Evolutionary conservation across 2,888 invertebrate species (phyloP), one percentile per base, ranked within the genome.

Genomic region (Xylocampa areola): DNA sequence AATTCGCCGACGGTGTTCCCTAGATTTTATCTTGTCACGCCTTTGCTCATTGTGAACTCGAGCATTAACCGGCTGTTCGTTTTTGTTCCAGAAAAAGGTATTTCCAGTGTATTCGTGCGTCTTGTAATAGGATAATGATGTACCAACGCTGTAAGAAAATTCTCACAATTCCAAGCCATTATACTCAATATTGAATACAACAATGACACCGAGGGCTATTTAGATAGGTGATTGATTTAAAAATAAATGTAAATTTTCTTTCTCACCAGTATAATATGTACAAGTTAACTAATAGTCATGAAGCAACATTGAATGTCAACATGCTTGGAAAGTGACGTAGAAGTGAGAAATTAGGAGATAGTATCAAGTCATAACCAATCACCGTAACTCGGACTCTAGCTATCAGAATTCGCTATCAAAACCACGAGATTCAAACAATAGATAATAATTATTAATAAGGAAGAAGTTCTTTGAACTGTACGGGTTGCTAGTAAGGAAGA

Each of bases 11-110:
- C 83, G 77, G 79, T 86, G 74, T 82, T 85, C 85, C 81, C 82
- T 82, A 88, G 91, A 92, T 92, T 83, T 86, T 90, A 92, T 92
- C 92, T 89, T 86, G 91, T 92, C 91, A 91, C 91, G 91, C 88
- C 89, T 86, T 81, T 80, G 84, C 85, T 87, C 84, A 88, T 86
- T 87, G 87, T 87, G 81, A 82, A 86, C 81, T 82, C 81, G 71
- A 80, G 79, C 84, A 67, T 82, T 86, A 86, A 88, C 82, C 74
- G 82, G 76, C 80, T 77, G 73, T 76, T 68, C 75, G 81, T 79
- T 86, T 89, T 86, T 85, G 80, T 85, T 83, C 73, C 75, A 84
- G 80, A 87, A 87, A 88, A 86, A 81, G 74, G 69, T 72, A 79
- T 77, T 79, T 79, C 79, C 41, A 74, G 57, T 81, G 84, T 81